Evolutionary conservation across 2,113 vertebrate genomes (phyloP).

Genomic region (Thalassoma bifasciatum): DNA sequence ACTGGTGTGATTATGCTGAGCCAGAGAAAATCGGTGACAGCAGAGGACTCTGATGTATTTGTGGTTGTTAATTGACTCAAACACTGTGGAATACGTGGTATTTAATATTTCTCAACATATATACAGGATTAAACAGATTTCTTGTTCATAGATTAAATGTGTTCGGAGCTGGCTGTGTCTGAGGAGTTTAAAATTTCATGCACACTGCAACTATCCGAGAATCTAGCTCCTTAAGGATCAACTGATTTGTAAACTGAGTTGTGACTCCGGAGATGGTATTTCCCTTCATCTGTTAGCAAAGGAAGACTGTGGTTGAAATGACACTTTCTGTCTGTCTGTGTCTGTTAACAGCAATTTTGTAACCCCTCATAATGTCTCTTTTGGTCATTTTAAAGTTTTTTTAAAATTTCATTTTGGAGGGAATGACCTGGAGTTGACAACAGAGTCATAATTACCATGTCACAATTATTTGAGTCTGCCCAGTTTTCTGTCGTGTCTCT

Average conservation of each 20-base stretch:
- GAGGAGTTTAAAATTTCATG: too few species aligned
- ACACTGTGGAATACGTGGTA: background rate
- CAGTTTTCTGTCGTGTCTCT: background rate
- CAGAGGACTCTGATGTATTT: conserved; percentile 41
- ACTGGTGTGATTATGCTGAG: conserved; percentile 50
- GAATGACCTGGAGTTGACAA: background rate
- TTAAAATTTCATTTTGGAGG: background rate
- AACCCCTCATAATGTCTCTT: background rate
- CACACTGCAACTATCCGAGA: background rate
- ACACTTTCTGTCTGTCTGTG: too few species aligned
- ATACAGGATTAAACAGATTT: background rate
- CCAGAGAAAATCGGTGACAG: conserved; percentile 42
- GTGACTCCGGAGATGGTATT: too few species aligned
- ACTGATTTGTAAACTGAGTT: background rate
- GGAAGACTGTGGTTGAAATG: background rate
- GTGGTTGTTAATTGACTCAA: conserved; percentile 37
- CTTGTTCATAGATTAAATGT: background rate
- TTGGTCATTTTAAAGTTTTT: background rate
- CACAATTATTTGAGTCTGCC: background rate
- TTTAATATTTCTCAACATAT: conserved; percentile 5
- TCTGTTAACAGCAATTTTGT: too few species aligned
- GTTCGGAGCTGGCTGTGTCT: background rate
- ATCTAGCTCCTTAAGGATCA: background rate
- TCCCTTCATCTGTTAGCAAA: background rate
- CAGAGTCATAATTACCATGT: background rate